Conservation (phyloP, 2,797 vertebrate species). For the Bryconaethiops microstoma region DNA sequence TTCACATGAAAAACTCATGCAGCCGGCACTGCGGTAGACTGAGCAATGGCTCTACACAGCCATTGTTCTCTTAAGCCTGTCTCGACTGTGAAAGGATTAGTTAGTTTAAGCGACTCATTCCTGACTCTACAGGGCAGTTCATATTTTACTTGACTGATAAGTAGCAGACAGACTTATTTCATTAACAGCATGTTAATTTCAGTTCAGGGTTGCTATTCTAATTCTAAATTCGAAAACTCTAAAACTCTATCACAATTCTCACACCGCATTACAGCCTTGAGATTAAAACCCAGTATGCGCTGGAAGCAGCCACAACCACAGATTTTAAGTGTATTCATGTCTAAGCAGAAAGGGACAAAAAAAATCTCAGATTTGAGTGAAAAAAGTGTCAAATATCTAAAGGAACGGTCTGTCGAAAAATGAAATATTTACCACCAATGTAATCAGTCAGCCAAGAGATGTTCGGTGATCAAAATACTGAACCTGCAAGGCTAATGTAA, state of each 20-base stretch:
- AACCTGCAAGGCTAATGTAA: no score
- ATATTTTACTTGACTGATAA: constrained; percentile 1
- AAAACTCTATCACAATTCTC: background rate
- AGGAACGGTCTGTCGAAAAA: no score
- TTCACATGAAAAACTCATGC: constrained; percentile 33
- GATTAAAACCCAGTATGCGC: background rate
- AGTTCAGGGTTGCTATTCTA: no score
- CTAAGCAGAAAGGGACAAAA: background rate
- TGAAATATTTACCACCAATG: no score
- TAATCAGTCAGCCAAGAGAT: no score
- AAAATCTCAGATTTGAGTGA: no score
- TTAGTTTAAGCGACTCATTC: constrained; percentile 11
- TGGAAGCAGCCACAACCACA: background rate
- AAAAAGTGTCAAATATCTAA: background rate
- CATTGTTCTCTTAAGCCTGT: constrained; percentile 36
- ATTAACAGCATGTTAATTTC: background rate
- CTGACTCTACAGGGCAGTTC: background rate
- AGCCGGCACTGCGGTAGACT: constrained; percentile 6
- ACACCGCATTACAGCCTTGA: background rate
- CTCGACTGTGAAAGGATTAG: constrained; percentile 38
- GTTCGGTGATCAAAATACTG: no score
- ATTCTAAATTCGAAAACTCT: no score
- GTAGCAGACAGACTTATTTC: background rate
- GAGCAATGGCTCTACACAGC: background rate
- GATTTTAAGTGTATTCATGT: background rate